phyloP scores from a whole-genome alignment of 2,113 vertebrate genomes.

The Clarias batrachus region DNA sequence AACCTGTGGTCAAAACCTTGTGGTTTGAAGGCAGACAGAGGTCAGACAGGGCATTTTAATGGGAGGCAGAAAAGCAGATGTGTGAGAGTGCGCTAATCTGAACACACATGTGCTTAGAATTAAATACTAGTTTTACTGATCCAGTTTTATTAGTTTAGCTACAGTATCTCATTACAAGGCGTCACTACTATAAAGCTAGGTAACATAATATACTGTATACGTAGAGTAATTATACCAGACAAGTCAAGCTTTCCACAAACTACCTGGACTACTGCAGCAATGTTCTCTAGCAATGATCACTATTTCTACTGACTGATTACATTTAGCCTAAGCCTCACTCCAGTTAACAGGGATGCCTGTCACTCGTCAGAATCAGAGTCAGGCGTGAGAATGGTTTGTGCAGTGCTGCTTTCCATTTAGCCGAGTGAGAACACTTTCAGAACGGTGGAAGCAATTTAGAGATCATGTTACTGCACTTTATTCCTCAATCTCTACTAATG shows the following conservation, averaged over 20 bases:
- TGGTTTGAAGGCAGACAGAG: neutral
- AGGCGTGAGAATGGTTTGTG: neutral
- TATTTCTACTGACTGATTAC: neutral
- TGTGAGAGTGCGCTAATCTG: neutral
- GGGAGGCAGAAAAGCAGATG: neutral
- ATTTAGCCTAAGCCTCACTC: neutral
- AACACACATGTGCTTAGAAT: neutral
- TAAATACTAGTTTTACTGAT: neutral
- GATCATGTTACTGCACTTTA: slow-evolving; percentile 48
- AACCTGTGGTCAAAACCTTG: slow-evolving; percentile 6
- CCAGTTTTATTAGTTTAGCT: neutral
- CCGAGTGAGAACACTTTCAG: slow-evolving; percentile 22
- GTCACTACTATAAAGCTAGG: too few relatives aligned
- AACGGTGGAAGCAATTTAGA: slow-evolving; percentile 47
- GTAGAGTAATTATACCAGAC: neutral
- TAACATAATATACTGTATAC: neutral
- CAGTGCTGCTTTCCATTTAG: slow-evolving; percentile 11
- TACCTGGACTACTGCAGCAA: neutral
- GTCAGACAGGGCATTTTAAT: neutral
- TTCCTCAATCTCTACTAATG: slow-evolving; percentile 52
- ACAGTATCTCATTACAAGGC: neutral
- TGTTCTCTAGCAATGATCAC: neutral
- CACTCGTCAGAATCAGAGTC: neutral
- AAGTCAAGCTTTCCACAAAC: neutral
- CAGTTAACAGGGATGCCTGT: neutral